Evolutionary conservation across 2,888 invertebrate genomes (phyloP), one percentile per base, ranked within the genome.

Genomic region (Sceliomorpha sp.): DNA sequence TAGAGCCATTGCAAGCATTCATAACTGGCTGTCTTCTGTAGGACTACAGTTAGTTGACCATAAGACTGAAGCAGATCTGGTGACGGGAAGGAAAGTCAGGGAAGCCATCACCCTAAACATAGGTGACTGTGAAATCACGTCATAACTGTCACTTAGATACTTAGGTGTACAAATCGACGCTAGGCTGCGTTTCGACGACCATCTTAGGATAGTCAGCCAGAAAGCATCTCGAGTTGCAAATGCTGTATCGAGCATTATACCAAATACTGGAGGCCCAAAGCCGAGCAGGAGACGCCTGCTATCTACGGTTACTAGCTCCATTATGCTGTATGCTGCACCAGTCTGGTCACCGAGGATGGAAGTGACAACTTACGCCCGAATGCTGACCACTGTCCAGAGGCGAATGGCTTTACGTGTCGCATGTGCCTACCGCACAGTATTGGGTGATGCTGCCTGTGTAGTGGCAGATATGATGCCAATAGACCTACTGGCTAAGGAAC

Each of bases 91-190:
- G 32, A 58, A 58, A 14, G 39, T 31, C 6, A 8, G 2, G 2
- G 58, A 55, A 10, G 48, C 15, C 6, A 63, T 63, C 31, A 58
- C 48, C 13, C 59, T 72, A 0, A 12, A 14, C 2, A 53, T 72
- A 2, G 66, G 72, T 1, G 32, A 42, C 2, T 12, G 47, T 20
- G 9, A 14, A 1, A 70, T 72, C 6, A 26, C 14, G 27, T 47
- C 58, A 0, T 14, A 39, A 24, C 55, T 64, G 31, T 63, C 13
- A 9, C 37, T 76, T 2, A 24, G 36, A 37, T 73, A 76, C 32
- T 42, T 76, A 13, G 70, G 73, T n/a, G 51, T 73, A 5, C 31
- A 40, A 29, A 7, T 76, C 10, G 70, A 74, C 15, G 50, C 47
- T 17, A 63, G 60, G 17, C 50, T 59, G 0, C 15, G 24, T 5